Conservation (phyloP, 2,888 invertebrate species). For the Mythimna loreyi region DNA sequence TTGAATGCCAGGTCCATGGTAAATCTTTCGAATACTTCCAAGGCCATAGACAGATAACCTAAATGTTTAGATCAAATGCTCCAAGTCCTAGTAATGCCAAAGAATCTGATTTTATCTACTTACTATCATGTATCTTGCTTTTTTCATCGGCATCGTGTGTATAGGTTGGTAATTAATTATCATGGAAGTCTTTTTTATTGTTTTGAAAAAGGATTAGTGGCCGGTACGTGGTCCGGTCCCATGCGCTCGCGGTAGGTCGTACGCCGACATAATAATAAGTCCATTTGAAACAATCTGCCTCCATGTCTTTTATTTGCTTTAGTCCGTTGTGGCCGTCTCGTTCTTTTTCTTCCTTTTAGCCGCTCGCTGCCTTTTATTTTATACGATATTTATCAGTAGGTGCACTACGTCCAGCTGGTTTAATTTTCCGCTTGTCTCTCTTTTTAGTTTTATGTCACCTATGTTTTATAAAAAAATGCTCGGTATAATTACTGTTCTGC, state of each 20-base stretch:
- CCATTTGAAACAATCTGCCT: constrained; percentile 81
- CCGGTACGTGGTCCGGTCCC: constrained; percentile 51
- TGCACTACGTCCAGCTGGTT: constrained; percentile 56
- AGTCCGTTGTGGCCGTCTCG: constrained; percentile 70
- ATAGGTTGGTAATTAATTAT: constrained; percentile 56
- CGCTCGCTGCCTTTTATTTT: constrained; percentile 69
- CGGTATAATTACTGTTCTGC: constrained; percentile 2
- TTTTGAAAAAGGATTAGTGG: constrained; percentile 54
- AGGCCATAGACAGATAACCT: not conserved
- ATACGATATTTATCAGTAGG: constrained; percentile 67
- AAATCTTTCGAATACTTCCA: too few species aligned
- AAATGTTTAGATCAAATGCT: not conserved
- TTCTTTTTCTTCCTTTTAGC: constrained; percentile 68
- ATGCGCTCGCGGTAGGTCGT: constrained; percentile 76
- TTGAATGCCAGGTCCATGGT: too few species aligned
- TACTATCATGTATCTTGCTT: constrained; percentile 1
- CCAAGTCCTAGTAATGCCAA: not conserved
- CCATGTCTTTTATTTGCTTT: constrained; percentile 76
- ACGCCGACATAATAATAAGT: constrained; percentile 79
- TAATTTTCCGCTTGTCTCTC: constrained; percentile 55
- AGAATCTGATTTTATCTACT: not conserved
- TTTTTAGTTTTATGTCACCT: constrained; percentile 19
- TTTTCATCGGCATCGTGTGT: constrained; percentile 11
- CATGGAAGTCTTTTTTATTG: constrained; percentile 30
- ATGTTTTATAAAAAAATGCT: not conserved